Conservation (phyloP, 1,140 invertebrate genomes). For the Camponotus pennsylvanicus region DNA sequence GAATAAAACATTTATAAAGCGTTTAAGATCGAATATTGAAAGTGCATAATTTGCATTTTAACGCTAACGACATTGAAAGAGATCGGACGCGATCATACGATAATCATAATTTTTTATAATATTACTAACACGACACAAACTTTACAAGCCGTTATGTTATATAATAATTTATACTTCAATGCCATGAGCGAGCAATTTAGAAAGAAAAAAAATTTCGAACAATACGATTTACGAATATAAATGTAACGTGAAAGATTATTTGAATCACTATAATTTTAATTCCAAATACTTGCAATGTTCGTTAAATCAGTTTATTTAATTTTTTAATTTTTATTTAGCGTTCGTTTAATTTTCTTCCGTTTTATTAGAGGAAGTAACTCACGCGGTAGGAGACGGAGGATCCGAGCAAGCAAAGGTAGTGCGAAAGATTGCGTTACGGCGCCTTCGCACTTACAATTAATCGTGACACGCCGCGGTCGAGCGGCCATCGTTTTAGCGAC, state of each 20-base stretch:
- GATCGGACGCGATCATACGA: neutral
- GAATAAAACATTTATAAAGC: neutral
- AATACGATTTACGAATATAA: neutral
- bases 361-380: neutral
- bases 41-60: neutral
- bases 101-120: neutral
- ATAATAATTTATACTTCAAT: neutral
- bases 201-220: neutral
- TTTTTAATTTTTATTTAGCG: too few species aligned
- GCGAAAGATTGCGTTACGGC: slow-evolving; percentile 52
- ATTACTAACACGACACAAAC: neutral
- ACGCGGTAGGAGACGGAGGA: neutral
- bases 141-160: neutral
- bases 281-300: neutral
- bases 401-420: slow-evolving; percentile 21
- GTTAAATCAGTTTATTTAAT: too few species aligned
- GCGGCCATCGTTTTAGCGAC: slow-evolving; percentile 74
- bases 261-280: neutral
- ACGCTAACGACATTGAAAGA: neutral
- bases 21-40: neutral
- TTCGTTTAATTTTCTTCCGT: neutral
- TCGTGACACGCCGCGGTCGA: slow-evolving; percentile 73
- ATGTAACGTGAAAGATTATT: neutral
- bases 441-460: slow-evolving; percentile 65
- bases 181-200: neutral